Conservation (phyloP, 2,113 vertebrate genomes). For the Cyprinodon variegatus region DNA sequence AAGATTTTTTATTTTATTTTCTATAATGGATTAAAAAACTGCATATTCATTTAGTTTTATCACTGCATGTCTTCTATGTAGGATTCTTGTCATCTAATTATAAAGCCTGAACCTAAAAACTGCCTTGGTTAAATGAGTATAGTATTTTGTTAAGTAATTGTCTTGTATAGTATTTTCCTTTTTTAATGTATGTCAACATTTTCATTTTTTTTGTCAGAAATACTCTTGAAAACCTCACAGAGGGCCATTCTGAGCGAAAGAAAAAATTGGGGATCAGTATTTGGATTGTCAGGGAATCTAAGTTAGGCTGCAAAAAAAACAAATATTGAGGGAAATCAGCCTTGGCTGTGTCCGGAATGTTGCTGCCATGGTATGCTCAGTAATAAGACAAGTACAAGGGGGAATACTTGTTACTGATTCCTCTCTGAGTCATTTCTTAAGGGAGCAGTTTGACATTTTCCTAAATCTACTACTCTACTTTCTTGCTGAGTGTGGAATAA, state of each 20-base stretch:
- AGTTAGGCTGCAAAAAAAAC: too few relatives aligned
- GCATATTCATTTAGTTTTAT: too few relatives aligned
- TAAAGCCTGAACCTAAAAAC: conserved; percentile 6
- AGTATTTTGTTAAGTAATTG: background rate
- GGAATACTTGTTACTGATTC: conserved; percentile 12
- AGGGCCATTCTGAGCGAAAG: conserved; percentile 28
- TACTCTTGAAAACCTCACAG: conserved; percentile 37
- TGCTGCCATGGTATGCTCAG: conserved; percentile 18
- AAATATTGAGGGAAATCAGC: conserved; percentile 19
- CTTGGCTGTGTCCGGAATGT: conserved; percentile 45
- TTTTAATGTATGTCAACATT: conserved; percentile 35
- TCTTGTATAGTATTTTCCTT: background rate
- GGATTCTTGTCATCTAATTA: background rate
- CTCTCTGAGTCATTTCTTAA: conserved; percentile 13
- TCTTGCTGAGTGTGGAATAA: conserved; percentile 3
- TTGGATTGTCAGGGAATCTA: conserved; percentile 12
- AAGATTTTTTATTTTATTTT: too few relatives aligned
- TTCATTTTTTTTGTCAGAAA: conserved; percentile 33
- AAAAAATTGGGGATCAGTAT: conserved; percentile 46
- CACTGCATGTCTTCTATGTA: background rate
- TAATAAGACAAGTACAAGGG: conserved; percentile 22
- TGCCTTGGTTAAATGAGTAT: conserved; percentile 23
- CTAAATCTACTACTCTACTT: background rate
- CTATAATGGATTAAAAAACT: background rate
- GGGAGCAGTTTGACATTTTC: conserved; percentile 16